Percentiles rank a stretch among this genome's conserved stretches.
Evolutionary conservation across 2,113 vertebrate species (phyloP).

Genomic region (Tetrax tetrax): DNA sequence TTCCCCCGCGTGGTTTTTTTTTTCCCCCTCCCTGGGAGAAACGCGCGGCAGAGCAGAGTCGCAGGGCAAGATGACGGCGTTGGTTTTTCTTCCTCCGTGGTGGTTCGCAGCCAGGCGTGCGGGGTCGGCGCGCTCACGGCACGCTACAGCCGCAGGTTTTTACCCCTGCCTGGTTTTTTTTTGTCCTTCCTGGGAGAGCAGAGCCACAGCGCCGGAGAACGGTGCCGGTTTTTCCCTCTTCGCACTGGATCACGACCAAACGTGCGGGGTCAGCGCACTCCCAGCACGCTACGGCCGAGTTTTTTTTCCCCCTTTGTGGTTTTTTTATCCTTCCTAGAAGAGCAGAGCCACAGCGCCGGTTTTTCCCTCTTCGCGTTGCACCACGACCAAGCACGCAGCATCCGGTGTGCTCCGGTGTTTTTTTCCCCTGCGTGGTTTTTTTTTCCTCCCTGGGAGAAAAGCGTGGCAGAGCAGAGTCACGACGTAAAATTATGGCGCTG

Average conservation of each 20-base stretch:
- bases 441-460: neutral
- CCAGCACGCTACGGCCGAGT: no score
- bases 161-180: no score
- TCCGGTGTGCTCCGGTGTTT: no score
- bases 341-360: no score
- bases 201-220: no score
- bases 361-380: no score
- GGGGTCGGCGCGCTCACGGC: no score
- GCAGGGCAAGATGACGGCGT: neutral
- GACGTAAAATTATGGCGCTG: neutral
- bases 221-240: neutral
- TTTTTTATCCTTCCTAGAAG: no score
- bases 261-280: neutral
- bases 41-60: neutral
- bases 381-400: no score
- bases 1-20: neutral
- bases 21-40: neutral
- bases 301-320: no score
- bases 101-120: fast-evolving
- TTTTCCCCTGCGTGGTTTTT: neutral
- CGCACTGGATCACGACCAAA: neutral
- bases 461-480: neutral
- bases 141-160: no score
- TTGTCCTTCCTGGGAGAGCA: no score
- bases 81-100: neutral